These are phyloP conservation scores for Sitobion miscanthi DNA, from an alignment of 1,140 invertebrate genomes.

Conservation along the genomic window DNA sequence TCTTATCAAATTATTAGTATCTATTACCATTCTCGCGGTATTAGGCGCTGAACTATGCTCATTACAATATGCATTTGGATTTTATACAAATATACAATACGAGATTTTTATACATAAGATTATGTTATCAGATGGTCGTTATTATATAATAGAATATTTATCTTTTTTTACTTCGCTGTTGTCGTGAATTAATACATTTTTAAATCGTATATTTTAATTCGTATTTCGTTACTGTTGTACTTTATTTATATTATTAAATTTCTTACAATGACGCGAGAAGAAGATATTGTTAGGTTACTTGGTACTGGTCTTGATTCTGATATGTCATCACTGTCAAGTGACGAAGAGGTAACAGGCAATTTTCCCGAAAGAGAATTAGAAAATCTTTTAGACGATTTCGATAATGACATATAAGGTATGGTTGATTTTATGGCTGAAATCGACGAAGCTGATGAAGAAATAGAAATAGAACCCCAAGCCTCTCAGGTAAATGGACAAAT, in stretches of 20 bases:
- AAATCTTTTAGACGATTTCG: background rate
- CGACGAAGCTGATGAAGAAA: too few relatives aligned
- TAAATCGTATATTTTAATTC: background rate
- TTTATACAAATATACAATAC: background rate
- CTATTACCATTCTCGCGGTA: background rate
- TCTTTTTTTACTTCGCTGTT: too few relatives aligned
- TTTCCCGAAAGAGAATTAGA: background rate
- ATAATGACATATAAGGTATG: background rate
- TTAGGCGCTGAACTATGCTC: background rate
- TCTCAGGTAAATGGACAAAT: background rate
- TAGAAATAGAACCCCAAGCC: background rate
- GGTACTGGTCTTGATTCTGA: slow-evolving; percentile 3
- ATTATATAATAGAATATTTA: too few relatives aligned
- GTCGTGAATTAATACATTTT: background rate
- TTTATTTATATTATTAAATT: background rate
- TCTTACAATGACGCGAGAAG: background rate
- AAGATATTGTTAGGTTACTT: background rate
- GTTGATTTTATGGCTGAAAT: too few relatives aligned
- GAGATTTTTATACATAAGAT: too few relatives aligned
- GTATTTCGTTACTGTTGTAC: background rate
- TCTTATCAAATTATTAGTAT: background rate
- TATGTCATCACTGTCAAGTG: background rate
- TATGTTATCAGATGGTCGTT: too few relatives aligned
- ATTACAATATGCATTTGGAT: background rate
- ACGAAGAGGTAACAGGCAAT: background rate